Evolutionary conservation across 2,797 vertebrate genomes (phyloP).

Genomic region (Valencia hispanica): DNA sequence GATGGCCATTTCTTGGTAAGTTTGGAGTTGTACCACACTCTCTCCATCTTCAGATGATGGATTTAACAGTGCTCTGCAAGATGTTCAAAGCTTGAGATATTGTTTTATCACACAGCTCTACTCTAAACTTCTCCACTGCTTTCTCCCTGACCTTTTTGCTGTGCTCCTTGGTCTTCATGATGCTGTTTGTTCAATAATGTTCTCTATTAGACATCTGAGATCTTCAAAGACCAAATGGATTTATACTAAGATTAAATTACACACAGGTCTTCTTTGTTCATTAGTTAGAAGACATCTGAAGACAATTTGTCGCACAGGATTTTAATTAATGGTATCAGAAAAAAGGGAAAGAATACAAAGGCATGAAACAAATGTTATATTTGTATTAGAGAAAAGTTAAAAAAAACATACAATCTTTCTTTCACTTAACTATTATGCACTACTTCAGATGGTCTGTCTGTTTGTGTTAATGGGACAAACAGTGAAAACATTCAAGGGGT

Average conservation of each 20-base stretch:
- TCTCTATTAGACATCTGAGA: background rate
- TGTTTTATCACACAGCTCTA: background rate
- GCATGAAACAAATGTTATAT: background rate
- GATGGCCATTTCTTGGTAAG: background rate
- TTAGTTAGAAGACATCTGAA: background rate
- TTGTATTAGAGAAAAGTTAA: background rate
- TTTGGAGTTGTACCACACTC: background rate
- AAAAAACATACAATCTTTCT: background rate
- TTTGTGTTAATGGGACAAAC: too few relatives aligned
- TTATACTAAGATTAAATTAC: background rate
- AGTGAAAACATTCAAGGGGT: background rate
- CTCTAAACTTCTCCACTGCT: background rate
- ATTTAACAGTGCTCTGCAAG: background rate
- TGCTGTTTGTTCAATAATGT: background rate
- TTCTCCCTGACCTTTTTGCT: background rate
- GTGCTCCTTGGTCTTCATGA: background rate
- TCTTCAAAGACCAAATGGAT: background rate
- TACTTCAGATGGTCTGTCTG: background rate
- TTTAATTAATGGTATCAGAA: background rate
- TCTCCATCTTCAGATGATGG: background rate
- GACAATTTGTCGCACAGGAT: background rate
- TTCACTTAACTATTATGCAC: background rate
- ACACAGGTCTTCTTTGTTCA: background rate
- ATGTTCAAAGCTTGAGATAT: background rate
- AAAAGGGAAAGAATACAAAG: background rate